A percentile compares a stretch with the other conserved stretches of the same genome.
phyloP scores from a whole-genome alignment of 2,797 vertebrate species.

The Etheostoma nigrum region DNA sequence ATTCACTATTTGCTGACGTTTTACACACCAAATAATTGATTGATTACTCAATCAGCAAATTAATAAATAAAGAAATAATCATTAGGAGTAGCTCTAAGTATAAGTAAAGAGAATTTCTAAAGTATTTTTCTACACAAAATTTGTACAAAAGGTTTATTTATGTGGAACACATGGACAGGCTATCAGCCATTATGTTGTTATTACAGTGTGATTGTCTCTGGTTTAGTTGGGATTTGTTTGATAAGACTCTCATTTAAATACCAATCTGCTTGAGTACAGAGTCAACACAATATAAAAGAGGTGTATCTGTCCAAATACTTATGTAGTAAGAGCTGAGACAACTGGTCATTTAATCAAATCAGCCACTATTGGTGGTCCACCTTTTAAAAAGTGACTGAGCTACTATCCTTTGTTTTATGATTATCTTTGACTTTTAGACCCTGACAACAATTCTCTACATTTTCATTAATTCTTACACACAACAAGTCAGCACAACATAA shows the following conservation, averaged over 20 bases:
- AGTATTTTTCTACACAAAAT: background rate
- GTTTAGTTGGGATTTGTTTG: conserved; percentile 7
- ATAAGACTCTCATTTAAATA: background rate
- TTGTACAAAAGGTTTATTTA: background rate
- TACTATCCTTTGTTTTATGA: background rate
- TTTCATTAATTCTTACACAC: background rate
- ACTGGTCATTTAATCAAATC: background rate
- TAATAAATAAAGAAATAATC: background rate
- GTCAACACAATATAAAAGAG: background rate
- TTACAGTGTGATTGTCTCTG: background rate
- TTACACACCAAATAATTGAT: background rate
- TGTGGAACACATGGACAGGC: conserved; percentile 3
- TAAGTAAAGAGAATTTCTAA: background rate
- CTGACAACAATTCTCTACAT: background rate
- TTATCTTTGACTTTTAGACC: background rate
- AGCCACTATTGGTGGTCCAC: background rate
- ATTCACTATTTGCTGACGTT: background rate
- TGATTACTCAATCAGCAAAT: background rate
- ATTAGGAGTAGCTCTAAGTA: background rate
- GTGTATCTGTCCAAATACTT: background rate
- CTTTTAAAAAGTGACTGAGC: background rate
- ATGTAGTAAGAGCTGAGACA: background rate
- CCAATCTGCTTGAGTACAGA: background rate
- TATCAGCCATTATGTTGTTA: conserved; percentile 20
- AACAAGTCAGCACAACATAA: conserved; percentile 23